These are phyloP conservation scores for Brachyrhaphis roseni DNA, from an alignment of 2,797 vertebrate genomes.

Conservation along the genomic window DNA sequence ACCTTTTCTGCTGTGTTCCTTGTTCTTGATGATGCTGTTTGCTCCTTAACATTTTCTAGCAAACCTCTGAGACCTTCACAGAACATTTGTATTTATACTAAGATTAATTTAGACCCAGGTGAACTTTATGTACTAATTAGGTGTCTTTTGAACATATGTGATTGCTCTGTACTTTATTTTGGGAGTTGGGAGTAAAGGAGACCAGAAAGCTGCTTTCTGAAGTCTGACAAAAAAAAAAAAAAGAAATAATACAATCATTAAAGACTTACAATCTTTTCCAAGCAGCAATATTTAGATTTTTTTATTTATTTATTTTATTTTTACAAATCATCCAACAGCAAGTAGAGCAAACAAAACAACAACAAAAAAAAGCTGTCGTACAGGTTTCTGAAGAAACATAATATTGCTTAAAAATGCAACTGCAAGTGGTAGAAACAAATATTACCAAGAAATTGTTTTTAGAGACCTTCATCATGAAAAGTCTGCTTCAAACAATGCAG, in stretches of 20 bases:
- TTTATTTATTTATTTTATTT: too few species aligned
- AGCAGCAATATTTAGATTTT: background rate
- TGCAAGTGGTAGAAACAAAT: background rate
- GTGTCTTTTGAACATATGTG: background rate
- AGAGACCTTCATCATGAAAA: background rate
- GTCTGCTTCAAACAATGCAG: background rate
- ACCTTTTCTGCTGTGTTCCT: background rate
- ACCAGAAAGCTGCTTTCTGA: background rate
- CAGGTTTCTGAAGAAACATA: background rate
- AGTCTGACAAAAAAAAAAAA: too few species aligned
- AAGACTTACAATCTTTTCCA: background rate
- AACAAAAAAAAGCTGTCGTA: background rate
- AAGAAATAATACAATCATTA: background rate
- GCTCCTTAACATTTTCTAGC: background rate
- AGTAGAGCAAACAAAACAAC: background rate
- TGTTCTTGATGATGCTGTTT: background rate
- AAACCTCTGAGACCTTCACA: background rate
- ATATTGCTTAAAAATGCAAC: background rate
- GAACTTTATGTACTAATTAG: background rate
- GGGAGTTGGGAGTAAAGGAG: background rate
- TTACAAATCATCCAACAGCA: background rate
- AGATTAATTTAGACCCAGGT: background rate
- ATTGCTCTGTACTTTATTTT: background rate
- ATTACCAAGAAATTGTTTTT: background rate
- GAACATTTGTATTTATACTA: background rate